A percentile compares a stretch with the other conserved stretches of the same genome.
phyloP scores from a whole-genome alignment of 2,888 invertebrate species.

The Allolobophora icterica region DNA sequence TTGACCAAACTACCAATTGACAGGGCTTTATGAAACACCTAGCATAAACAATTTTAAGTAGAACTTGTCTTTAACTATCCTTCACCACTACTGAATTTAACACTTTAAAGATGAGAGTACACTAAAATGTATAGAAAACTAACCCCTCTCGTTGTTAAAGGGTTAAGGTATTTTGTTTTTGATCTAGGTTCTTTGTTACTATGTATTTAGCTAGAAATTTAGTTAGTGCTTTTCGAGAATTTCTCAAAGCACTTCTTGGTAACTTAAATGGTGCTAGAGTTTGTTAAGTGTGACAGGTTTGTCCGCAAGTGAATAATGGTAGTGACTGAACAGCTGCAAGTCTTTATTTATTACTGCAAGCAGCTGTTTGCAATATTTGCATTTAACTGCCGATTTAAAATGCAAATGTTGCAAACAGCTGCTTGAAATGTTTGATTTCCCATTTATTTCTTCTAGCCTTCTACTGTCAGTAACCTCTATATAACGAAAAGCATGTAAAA shows the following conservation, averaged over 20 bases:
- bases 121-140: no score
- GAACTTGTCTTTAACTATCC: not conserved
- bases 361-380: no score
- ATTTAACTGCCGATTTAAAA: not conserved
- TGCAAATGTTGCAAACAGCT: not conserved
- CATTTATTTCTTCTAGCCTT: not conserved
- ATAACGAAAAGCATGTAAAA: not conserved
- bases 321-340: no score
- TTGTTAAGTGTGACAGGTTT: not conserved
- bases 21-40: not conserved
- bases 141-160: no score
- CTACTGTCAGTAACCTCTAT: no score
- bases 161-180: not conserved
- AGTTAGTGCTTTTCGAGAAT: not conserved
- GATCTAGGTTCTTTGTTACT: not conserved
- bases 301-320: not conserved
- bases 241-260: not conserved
- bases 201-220: not conserved
- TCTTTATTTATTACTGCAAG: no score
- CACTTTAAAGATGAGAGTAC: no score
- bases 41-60: not conserved
- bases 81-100: no score
- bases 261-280: not conserved
- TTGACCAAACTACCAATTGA: not conserved
- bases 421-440: not conserved